Conservation (phyloP, 2,888 invertebrate species). For the Globia sparganii region DNA sequence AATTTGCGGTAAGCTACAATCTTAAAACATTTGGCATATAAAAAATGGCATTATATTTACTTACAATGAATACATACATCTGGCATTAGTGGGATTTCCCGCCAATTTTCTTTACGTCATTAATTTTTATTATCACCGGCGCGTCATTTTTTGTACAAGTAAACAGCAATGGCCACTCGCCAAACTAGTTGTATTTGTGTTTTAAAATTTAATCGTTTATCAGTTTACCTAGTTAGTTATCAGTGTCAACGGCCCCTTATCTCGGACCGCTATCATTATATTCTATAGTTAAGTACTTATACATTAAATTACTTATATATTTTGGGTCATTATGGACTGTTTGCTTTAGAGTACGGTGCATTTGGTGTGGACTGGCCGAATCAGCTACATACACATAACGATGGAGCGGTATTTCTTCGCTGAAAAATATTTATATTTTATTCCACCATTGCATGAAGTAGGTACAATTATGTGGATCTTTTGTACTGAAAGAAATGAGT, state of each 20-base stretch:
- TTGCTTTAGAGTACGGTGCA: constrained; percentile 52
- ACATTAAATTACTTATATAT: constrained; percentile 72
- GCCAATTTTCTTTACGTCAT: constrained; percentile 24
- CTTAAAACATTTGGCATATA: not conserved
- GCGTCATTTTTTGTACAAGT: constrained; percentile 33
- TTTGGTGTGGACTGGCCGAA: constrained; percentile 11
- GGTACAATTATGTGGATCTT: not conserved
- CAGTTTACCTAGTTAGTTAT: constrained; percentile 78
- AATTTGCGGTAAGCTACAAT: not conserved
- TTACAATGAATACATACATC: constrained; percentile 9
- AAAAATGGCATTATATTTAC: not conserved
- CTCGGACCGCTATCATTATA: constrained; percentile 77
- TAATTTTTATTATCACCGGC: not conserved
- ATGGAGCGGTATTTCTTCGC: not conserved
- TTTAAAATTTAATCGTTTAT: constrained; percentile 72
- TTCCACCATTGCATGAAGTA: not conserved
- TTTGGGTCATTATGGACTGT: constrained; percentile 78
- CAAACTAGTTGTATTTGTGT: constrained; percentile 55
- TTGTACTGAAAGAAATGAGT: not conserved
- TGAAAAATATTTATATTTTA: not conserved
- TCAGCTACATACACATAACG: not conserved
- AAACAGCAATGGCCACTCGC: constrained; percentile 45
- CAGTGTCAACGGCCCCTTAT: constrained; percentile 85
- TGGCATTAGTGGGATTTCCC: constrained; percentile 20
- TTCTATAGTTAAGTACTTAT: constrained; percentile 74